A percentile compares a stretch with the other conserved stretches of the same genome.
Evolutionary conservation across 2,888 invertebrate species (phyloP).

Genomic region (Thera obeliscata): DNA sequence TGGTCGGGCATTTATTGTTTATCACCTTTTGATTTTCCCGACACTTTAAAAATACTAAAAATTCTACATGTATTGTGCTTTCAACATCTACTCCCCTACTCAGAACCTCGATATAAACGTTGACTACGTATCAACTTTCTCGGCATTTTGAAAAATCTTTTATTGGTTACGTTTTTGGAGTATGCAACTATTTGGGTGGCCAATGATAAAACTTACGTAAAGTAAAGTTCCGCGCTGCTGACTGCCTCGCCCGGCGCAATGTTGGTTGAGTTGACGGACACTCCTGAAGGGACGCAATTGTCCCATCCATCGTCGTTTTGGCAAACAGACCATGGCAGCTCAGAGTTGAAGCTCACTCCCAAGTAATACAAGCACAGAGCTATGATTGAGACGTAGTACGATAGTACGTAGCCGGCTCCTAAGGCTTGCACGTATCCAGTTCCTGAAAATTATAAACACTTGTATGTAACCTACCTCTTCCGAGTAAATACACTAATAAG

Average conservation of each 20-base stretch:
- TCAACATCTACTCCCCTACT: no score
- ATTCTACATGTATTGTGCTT: no score
- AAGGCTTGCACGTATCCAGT: conserved; percentile 89
- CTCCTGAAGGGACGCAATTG: conserved; percentile 72
- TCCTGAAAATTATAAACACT: conserved; percentile 68
- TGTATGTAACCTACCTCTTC: no score
- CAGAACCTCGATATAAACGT: no score
- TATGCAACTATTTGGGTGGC: neutral
- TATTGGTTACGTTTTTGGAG: no score
- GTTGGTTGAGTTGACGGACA: conserved; percentile 48
- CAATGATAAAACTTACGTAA: conserved; percentile 71
- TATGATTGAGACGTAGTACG: conserved; percentile 91
- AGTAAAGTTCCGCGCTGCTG: conserved; percentile 86
- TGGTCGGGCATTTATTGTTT: no score
- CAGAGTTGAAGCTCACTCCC: conserved; percentile 87
- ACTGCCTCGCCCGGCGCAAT: conserved; percentile 48
- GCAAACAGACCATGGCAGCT: conserved; percentile 90
- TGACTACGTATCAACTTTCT: no score
- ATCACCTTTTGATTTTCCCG: no score
- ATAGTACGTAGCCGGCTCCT: conserved; percentile 86
- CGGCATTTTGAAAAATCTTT: no score
- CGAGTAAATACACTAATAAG: no score
- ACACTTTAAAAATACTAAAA: no score
- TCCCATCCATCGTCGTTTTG: conserved; percentile 77
- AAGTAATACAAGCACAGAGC: conserved; percentile 90